Percentiles rank a stretch among this genome's conserved stretches.
These are phyloP conservation scores for Sphaerophoria taeniata DNA, from an alignment of 2,888 invertebrate genomes.

Conservation along the genomic window DNA sequence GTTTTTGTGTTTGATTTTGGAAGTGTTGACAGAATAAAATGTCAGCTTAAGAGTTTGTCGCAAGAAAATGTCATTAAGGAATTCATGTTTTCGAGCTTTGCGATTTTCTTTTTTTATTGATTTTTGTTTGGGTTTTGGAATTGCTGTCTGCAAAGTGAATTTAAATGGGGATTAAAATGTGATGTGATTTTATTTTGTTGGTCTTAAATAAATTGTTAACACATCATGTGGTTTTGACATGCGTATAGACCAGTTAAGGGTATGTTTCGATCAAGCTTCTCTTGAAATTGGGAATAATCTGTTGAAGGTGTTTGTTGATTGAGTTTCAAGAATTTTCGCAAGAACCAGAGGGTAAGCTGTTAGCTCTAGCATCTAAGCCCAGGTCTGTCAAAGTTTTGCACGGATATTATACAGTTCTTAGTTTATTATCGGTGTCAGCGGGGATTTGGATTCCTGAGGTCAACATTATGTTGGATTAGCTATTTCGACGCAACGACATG, in stretches of 20 bases:
- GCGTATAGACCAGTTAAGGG: constrained; percentile 14
- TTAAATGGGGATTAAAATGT: constrained; percentile 8
- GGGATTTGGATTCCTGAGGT: too few relatives aligned
- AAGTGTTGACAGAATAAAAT: constrained; percentile 74
- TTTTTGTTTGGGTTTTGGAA: background rate
- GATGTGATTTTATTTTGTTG: constrained; percentile 38
- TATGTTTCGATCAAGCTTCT: background rate
- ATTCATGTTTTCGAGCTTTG: constrained; percentile 46
- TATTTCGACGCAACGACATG: too few relatives aligned
- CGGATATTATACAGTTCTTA: too few relatives aligned
- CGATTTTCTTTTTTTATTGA: too few relatives aligned
- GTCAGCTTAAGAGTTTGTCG: constrained; percentile 68
- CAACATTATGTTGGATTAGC: too few relatives aligned
- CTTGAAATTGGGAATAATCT: background rate
- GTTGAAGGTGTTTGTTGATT: background rate
- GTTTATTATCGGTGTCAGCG: too few relatives aligned
- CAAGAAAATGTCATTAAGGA: constrained; percentile 66
- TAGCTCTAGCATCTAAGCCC: too few relatives aligned
- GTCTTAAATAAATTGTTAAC: constrained; percentile 4
- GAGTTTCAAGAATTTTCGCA: background rate
- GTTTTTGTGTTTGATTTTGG: constrained; percentile 66
- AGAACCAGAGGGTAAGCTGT: too few relatives aligned
- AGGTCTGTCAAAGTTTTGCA: too few relatives aligned
- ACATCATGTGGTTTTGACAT: constrained; percentile 41
- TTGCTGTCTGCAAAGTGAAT: constrained; percentile 16